These are phyloP conservation scores for Campaea margaritaria DNA, from an alignment of 2,888 invertebrate species.

Conservation along the genomic window DNA sequence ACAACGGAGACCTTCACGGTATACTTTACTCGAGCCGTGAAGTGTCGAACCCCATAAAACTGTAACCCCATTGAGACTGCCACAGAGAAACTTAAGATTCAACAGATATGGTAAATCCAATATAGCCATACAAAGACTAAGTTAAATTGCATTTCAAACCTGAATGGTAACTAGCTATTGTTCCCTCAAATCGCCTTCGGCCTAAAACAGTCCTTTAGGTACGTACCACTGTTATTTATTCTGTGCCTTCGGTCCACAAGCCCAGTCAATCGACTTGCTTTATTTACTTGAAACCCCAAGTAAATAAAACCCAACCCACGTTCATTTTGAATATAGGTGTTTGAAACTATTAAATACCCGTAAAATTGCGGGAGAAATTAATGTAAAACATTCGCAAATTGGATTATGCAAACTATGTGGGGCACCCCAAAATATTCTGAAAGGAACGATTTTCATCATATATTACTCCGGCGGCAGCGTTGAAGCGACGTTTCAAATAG, in stretches of 20 bases:
- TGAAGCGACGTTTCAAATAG: constrained; percentile 5
- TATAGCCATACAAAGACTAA: constrained; percentile 16
- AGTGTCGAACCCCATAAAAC: background rate
- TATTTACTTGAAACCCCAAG: constrained; percentile 50
- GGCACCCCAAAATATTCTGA: constrained; percentile 52
- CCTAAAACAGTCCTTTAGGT: constrained; percentile 1
- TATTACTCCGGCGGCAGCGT: constrained; percentile 13
- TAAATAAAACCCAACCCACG: constrained; percentile 39
- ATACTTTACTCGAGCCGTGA: no score
- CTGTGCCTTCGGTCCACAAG: constrained; percentile 12
- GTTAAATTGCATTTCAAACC: constrained; percentile 20
- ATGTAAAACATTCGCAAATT: constrained; percentile 67
- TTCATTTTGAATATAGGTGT: no score
- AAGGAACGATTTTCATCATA: constrained; percentile 31
- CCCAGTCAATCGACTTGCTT: constrained; percentile 45
- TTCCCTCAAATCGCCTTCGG: constrained; percentile 34
- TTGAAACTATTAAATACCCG: constrained; percentile 56
- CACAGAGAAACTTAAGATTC: constrained; percentile 14
- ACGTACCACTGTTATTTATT: no score
- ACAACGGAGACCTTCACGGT: no score
- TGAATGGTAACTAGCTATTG: constrained; percentile 44
- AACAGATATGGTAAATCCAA: constrained; percentile 14
- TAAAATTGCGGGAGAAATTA: constrained; percentile 66
- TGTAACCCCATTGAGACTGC: background rate
- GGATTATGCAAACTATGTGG: constrained; percentile 68